Conservation (phyloP, 2,113 vertebrate species). For the Fukomys damarensis region DNA sequence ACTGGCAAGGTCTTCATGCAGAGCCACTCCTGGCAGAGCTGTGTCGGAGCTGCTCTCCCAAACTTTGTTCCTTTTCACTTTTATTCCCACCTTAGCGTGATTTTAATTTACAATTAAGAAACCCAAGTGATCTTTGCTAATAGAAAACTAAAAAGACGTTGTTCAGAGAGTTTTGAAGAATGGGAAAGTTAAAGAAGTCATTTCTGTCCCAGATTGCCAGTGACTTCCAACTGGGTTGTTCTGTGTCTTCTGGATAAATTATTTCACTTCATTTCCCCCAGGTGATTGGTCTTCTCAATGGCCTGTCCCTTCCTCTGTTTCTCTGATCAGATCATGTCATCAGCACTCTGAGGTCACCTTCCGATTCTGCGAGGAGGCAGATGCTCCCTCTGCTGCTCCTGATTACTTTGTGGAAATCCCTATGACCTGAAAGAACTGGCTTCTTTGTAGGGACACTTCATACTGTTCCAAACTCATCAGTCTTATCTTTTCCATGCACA, state of each 20-base stretch:
- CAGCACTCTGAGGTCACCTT: background rate
- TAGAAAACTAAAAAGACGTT: constrained; percentile 9
- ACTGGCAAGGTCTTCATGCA: too few species aligned
- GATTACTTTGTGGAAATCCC: background rate
- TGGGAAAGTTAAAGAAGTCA: background rate
- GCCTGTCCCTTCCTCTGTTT: rapidly evolving
- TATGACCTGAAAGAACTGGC: rapidly evolving
- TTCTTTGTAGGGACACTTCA: rapidly evolving
- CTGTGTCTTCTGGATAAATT: background rate
- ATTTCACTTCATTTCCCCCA: rapidly evolving
- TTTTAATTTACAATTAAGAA: constrained; percentile 69
- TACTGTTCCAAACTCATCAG: background rate
- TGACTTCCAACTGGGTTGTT: background rate
- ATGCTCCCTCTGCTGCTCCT: background rate
- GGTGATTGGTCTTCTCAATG: background rate
- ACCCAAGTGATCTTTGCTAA: constrained; percentile 9
- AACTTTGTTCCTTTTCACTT: background rate
- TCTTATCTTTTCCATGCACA: background rate
- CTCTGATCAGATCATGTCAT: too few species aligned
- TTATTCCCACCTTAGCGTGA: constrained; percentile 38
- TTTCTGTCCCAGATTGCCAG: background rate
- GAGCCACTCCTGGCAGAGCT: background rate
- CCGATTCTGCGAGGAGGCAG: background rate
- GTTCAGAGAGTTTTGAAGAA: constrained; percentile 13
- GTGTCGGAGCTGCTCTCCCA: background rate